Percentiles rank a stretch among this genome's conserved stretches.
Evolutionary conservation across 2,113 vertebrate species (phyloP).

Genomic region (Thamnophis sirtalis): DNA sequence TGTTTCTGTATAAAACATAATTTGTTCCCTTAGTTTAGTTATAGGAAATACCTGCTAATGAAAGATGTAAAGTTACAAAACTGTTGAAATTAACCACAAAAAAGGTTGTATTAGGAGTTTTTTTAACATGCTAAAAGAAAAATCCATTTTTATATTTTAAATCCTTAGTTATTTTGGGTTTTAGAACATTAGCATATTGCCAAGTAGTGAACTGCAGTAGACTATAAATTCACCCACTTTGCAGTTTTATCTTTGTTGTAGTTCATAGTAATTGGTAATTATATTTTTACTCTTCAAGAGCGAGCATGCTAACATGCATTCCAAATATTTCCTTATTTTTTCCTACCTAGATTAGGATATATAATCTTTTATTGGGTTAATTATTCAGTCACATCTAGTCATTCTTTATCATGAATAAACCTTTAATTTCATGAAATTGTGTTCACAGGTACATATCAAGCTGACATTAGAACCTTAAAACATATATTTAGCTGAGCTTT

Average conservation of each 20-base stretch:
- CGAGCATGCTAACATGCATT: not conserved
- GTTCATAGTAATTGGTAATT: not conserved
- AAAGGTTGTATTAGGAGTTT: not conserved
- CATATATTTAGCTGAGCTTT: not conserved
- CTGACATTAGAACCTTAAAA: slow-evolving; percentile 8
- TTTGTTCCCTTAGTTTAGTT: slow-evolving; percentile 6
- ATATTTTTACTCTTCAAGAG: not conserved
- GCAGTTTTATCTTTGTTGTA: not conserved
- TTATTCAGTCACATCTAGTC: not conserved
- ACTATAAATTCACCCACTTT: not conserved
- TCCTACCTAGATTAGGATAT: not conserved
- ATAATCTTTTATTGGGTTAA: not conserved
- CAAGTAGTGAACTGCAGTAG: not conserved
- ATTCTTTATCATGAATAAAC: not conserved
- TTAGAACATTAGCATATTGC: not conserved
- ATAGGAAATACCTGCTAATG: not conserved
- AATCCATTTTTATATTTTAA: not conserved
- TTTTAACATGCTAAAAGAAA: not conserved
- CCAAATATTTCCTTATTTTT: not conserved
- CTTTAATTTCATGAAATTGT: slow-evolving; percentile 1
- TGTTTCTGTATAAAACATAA: slow-evolving; percentile 1
- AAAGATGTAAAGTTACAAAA: not conserved
- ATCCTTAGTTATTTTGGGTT: not conserved
- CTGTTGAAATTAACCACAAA: not conserved
- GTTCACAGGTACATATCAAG: not conserved